Base-by-base conservation (phyloP, 2,888 invertebrate species). In the Frankliniella fusca region DNA sequence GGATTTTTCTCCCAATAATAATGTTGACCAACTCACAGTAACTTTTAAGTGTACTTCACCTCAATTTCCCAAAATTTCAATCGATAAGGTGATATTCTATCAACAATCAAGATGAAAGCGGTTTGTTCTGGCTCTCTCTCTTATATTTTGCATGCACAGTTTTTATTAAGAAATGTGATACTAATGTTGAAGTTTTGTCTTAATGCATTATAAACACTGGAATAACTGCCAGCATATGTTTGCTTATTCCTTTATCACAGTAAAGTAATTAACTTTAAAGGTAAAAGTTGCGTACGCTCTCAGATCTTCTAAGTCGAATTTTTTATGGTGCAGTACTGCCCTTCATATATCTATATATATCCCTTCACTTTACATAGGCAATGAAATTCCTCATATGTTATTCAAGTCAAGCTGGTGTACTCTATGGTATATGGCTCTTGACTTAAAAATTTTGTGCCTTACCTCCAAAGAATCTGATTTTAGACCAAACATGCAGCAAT, bases 81-180 rank as follows among this genome's bases (percentile, higher is more conserved):
- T n/a, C 38, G 5, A 38, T 38, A 2, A 38, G 38, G 38, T 38
- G 38, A 38, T 38, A 38, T 38, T 5, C 38, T 38, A 38, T 38
- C 38, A 3, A 5, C 38, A 38, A 5, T 38, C 38, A 38, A 38
- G 38, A 38, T 38, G 38, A 38, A 38, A 38, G 38, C 38, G 38
- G 38, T 38, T 38, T 38, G 38, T 38, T 3, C 38, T 38, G 38
- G 38, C 38, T 38, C 38, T 38, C 38, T 38, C 38, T 3, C 38
- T 81, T 81, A 49, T 54, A 11, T 81, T 81, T 61, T 49, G 81
- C 50, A 23, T 50, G 18, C 20, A 81, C 18, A 28, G 61, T 61
- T 10, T 80, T 80, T 79, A 70, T 80, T 79, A 70, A 70, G 23
- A 20, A 70, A 80, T 38, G 80, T 49, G n/a, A 80, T 49, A 80